Evolutionary conservation across 2,888 invertebrate genomes (phyloP).

Genomic region (Oligia latruncula): DNA sequence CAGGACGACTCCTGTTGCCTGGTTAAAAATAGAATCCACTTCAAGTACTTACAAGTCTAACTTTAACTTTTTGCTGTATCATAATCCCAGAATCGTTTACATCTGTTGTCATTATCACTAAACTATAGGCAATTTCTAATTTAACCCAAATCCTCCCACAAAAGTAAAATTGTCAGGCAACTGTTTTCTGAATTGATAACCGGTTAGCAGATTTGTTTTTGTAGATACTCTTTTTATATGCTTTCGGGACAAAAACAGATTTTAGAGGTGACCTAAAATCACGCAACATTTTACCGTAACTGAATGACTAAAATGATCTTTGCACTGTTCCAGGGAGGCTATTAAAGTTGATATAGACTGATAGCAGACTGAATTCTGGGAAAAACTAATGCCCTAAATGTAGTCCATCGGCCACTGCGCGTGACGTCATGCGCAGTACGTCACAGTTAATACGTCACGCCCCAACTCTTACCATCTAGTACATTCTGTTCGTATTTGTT

Average conservation of each 20-base stretch:
- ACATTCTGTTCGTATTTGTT: constrained; percentile 36
- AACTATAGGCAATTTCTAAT: constrained; percentile 13
- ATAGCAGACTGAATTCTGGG: constrained; percentile 25
- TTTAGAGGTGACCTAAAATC: constrained; percentile 47
- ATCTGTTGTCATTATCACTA: constrained; percentile 10
- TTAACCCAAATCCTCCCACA: not conserved
- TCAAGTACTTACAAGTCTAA: constrained; percentile 3
- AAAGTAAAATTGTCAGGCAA: constrained; percentile 9
- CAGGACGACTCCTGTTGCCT: constrained; percentile 66
- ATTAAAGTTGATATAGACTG: constrained; percentile 8
- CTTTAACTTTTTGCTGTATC: not conserved
- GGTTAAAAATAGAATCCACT: constrained; percentile 57
- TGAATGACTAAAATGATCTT: constrained; percentile 11
- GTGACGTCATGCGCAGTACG: constrained; percentile 80
- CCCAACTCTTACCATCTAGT: constrained; percentile 36
- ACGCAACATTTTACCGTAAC: constrained; percentile 19
- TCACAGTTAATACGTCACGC: constrained; percentile 75
- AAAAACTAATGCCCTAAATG: constrained; percentile 51
- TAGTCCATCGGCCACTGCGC: constrained; percentile 56
- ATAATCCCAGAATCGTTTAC: not conserved
- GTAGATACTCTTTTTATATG: constrained; percentile 14
- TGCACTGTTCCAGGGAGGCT: constrained; percentile 6
- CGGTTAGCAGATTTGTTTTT: constrained; percentile 39
- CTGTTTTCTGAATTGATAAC: constrained; percentile 21
- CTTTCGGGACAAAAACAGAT: constrained; percentile 28